A percentile compares a stretch with the other conserved stretches of the same genome.
These are phyloP conservation scores for Torymus auratus DNA, from an alignment of 2,888 invertebrate genomes.

Conservation along the genomic window DNA sequence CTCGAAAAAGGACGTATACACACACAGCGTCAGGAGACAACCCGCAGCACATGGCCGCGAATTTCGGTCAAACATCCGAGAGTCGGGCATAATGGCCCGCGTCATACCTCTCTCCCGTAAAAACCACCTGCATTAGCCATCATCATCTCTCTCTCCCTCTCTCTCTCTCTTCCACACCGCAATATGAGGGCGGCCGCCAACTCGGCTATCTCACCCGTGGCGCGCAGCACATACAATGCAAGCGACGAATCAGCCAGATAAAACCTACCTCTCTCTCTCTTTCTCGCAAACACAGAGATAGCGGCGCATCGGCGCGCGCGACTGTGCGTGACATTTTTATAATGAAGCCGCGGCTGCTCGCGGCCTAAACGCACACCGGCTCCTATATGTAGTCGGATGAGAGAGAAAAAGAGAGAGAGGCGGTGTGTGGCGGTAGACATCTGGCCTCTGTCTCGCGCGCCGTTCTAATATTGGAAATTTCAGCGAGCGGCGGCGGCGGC, in stretches of 20 bases:
- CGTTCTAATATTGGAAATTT: constrained; percentile 77
- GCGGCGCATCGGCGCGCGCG: constrained; percentile 41
- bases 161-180: no score
- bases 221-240: no score
- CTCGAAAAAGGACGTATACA: no score
- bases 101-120: not conserved
- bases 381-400: not conserved
- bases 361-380: not conserved
- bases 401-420: constrained; percentile 9
- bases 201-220: no score
- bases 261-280: not conserved
- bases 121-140: constrained; percentile 47
- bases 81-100: constrained; percentile 28
- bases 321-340: constrained; percentile 76
- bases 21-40: no score
- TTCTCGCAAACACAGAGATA: no score
- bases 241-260: constrained; percentile 57
- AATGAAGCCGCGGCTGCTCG: constrained; percentile 70
- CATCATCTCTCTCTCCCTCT: not conserved
- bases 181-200: no score
- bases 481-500: constrained; percentile 62
- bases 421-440: constrained; percentile 68
- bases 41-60: not conserved
- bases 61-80: constrained; percentile 2
- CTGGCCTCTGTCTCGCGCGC: constrained; percentile 72